Evolutionary conservation across 2,888 invertebrate genomes (phyloP).

Genomic region (Tetragonula carbonaria): DNA sequence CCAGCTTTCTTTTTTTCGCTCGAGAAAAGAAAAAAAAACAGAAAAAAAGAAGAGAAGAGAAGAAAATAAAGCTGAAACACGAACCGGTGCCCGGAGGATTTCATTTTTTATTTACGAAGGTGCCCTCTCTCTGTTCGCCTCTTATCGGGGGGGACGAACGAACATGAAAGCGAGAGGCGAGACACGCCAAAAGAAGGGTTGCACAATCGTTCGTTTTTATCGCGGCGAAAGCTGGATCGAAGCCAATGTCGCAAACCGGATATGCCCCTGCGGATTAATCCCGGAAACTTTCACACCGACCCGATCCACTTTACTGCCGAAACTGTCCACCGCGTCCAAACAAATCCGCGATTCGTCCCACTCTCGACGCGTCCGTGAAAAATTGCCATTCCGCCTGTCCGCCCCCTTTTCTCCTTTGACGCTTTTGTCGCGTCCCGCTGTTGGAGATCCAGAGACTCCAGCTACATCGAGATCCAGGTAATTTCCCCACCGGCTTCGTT

Average conservation of each 20-base stretch:
- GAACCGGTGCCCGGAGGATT: too few relatives aligned
- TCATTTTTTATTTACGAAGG: conserved; percentile 18
- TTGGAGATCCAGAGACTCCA: background rate
- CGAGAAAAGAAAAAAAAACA: too few relatives aligned
- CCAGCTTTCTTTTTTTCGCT: background rate
- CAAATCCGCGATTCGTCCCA: conserved; percentile 18
- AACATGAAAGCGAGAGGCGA: background rate
- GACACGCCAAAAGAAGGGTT: background rate
- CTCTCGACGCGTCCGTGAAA: conserved; percentile 15
- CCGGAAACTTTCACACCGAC: conserved; percentile 18
- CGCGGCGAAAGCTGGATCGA: conserved; percentile 36
- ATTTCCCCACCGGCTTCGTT: conserved; percentile 8
- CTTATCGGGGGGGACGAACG: background rate
- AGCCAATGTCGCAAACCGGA: conserved; percentile 45
- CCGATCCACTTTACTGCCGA: background rate
- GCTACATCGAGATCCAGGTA: background rate
- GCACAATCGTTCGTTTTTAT: conserved; percentile 39
- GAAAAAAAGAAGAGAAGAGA: too few relatives aligned
- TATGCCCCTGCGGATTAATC: conserved; percentile 33
- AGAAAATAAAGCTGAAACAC: background rate
- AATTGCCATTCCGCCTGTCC: conserved; percentile 13
- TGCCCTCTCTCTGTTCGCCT: background rate
- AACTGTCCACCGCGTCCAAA: background rate
- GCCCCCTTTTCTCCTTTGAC: background rate
- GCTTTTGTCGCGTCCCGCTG: background rate